Percentiles rank a stretch among this genome's conserved stretches.
Conservation (phyloP, 2,888 invertebrate genomes). For the Isotomurus palustris region DNA sequence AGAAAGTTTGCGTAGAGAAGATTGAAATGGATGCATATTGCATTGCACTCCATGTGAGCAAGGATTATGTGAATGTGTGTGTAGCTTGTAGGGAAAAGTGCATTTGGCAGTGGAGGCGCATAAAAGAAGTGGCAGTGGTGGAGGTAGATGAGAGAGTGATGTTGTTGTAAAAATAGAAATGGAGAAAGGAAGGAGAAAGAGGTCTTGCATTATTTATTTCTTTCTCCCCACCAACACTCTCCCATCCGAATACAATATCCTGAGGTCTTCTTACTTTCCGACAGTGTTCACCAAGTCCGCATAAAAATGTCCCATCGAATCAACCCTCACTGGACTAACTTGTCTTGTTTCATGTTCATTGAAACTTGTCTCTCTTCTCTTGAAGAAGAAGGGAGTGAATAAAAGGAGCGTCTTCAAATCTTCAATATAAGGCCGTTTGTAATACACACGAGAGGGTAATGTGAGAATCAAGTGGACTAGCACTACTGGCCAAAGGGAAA, state of each 20-base stretch:
- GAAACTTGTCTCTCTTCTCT: neutral
- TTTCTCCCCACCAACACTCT: no score
- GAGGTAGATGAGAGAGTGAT: neutral
- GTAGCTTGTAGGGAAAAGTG: neutral
- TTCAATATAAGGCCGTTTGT: no score
- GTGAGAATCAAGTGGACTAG: no score
- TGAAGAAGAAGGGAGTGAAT: no score
- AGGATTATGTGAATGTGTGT: neutral
- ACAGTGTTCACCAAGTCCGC: slow-evolving; percentile 16
- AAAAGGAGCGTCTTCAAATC: no score
- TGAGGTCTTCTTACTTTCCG: slow-evolving; percentile 13
- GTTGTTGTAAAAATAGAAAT: slow-evolving; percentile 1
- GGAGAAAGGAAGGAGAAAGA: slow-evolving; percentile 5
- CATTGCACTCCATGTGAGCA: no score
- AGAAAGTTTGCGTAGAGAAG: neutral
- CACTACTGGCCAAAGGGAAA: no score
- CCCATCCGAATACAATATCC: no score
- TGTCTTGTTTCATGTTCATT: slow-evolving; percentile 12
- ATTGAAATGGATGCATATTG: slow-evolving; percentile 4
- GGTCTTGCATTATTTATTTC: slow-evolving; percentile 21
- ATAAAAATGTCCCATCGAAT: slow-evolving; percentile 25
- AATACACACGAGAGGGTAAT: no score
- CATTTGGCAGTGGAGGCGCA: neutral
- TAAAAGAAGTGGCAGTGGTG: neutral
- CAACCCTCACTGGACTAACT: slow-evolving; percentile 23